These are phyloP conservation scores for Ferdinandea cuprea DNA, from an alignment of 2,888 invertebrate species.

Conservation along the genomic window DNA sequence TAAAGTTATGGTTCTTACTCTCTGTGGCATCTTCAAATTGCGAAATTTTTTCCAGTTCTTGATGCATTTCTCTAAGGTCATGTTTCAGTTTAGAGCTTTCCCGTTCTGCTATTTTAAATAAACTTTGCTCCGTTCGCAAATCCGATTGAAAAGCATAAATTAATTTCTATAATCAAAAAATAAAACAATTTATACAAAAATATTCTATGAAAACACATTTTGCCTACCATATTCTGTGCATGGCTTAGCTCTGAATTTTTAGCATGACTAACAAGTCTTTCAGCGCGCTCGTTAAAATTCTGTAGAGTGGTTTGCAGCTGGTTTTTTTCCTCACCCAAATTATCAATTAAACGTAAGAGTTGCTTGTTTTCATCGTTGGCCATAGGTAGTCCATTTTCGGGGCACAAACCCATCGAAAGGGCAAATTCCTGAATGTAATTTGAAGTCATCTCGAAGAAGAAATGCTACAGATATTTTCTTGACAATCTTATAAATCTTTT, in stretches of 20 bases:
- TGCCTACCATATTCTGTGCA: slow-evolving; percentile 84
- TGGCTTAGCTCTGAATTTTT: slow-evolving; percentile 84
- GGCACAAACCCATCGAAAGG: slow-evolving; percentile 87
- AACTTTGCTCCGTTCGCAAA: slow-evolving; percentile 87
- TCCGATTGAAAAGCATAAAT: slow-evolving; percentile 88
- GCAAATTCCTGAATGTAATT: slow-evolving; percentile 85
- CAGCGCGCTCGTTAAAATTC: slow-evolving; percentile 82
- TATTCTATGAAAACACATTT: neutral
- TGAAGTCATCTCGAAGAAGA: slow-evolving; percentile 36
- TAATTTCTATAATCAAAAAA: slow-evolving; percentile 83
- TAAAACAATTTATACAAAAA: neutral
- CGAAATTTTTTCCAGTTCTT: slow-evolving; percentile 77
- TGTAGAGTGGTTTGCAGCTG: slow-evolving; percentile 83
- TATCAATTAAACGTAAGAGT: slow-evolving; percentile 83
- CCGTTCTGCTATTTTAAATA: slow-evolving; percentile 81
- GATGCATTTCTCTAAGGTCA: slow-evolving; percentile 78
- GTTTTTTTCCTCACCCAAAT: slow-evolving; percentile 83
- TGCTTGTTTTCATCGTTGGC: slow-evolving; percentile 88
- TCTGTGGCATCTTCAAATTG: slow-evolving; percentile 78
- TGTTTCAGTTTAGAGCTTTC: slow-evolving; percentile 81
- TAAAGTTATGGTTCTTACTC: slow-evolving; percentile 78
- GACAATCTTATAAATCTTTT: neutral
- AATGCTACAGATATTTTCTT: neutral
- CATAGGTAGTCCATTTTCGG: slow-evolving; percentile 90
- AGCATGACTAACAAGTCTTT: slow-evolving; percentile 83